Percentiles rank a stretch among this genome's conserved stretches.
These are phyloP conservation scores for Colossoma macropomum DNA, from an alignment of 2,113 vertebrate genomes.

Conservation along the genomic window DNA sequence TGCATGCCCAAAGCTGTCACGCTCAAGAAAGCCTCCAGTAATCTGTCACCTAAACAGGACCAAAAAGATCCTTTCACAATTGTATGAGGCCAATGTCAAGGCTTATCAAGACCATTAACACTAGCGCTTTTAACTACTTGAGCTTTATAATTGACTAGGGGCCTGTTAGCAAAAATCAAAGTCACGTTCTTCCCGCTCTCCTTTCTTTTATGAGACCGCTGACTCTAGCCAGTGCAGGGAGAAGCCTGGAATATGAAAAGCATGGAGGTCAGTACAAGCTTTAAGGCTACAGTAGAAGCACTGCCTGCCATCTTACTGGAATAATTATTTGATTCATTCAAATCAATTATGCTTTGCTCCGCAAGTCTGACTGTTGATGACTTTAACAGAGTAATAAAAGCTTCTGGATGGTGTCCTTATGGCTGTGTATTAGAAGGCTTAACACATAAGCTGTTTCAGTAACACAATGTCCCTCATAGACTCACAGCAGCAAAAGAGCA, in stretches of 20 bases:
- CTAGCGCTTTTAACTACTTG: neutral
- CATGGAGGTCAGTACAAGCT: slow-evolving; percentile 12
- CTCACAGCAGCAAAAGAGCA: slow-evolving; percentile 1
- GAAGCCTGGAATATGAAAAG: neutral
- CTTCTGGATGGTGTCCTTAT: neutral
- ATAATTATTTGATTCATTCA: slow-evolving; percentile 41
- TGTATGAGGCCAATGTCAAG: slow-evolving; percentile 6
- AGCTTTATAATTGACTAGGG: slow-evolving; percentile 47
- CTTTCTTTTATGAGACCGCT: slow-evolving; percentile 24
- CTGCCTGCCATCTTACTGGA: slow-evolving; percentile 25
- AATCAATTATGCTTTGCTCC: slow-evolving; percentile 28
- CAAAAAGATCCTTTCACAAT: slow-evolving; percentile 33
- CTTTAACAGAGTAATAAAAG: slow-evolving; percentile 36
- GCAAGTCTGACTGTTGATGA: slow-evolving; percentile 22
- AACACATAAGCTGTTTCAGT: slow-evolving; percentile 13
- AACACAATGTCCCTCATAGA: slow-evolving; percentile 28
- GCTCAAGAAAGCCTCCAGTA: slow-evolving; percentile 18
- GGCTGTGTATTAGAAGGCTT: slow-evolving; percentile 6
- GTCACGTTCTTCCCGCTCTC: slow-evolving; percentile 31
- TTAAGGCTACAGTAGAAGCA: slow-evolving; percentile 5
- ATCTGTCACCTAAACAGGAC: slow-evolving; percentile 20
- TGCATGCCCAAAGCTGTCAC: neutral
- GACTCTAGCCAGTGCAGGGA: neutral
- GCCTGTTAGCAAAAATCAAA: slow-evolving; percentile 36
- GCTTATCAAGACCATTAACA: slow-evolving; percentile 46